These are phyloP conservation scores for Phocoena phocoena DNA, from an alignment of 2,113 vertebrate genomes.

Conservation along the genomic window DNA sequence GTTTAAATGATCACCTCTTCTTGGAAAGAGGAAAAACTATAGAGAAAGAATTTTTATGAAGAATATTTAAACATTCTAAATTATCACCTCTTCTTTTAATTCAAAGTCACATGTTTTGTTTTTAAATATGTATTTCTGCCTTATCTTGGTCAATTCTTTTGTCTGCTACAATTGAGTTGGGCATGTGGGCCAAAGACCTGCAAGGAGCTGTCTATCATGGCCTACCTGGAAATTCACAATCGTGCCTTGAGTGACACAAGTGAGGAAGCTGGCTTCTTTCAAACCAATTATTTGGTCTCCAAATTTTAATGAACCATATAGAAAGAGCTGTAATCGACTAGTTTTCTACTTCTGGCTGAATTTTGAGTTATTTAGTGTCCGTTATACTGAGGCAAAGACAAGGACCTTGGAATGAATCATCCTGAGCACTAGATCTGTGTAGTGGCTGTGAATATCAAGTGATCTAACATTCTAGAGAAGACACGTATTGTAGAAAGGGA, in stretches of 20 bases:
- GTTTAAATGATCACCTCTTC: background rate
- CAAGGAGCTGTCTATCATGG: background rate
- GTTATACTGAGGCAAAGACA: background rate
- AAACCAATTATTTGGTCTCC: background rate
- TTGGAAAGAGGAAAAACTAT: background rate
- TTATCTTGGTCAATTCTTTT: background rate
- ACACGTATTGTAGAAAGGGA: background rate
- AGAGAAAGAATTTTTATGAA: background rate
- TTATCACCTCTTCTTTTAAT: background rate
- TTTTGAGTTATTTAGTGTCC: background rate
- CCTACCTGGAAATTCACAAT: background rate
- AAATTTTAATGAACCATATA: background rate
- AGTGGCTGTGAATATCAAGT: background rate
- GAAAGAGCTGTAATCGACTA: background rate
- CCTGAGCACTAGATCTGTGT: background rate
- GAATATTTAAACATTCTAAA: background rate
- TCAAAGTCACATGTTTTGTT: background rate
- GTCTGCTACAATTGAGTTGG: background rate
- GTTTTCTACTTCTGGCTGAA: background rate
- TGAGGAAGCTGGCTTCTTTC: background rate
- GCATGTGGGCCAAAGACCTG: too few relatives aligned
- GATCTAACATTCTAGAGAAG: background rate
- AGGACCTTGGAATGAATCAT: background rate
- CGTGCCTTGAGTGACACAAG: background rate
- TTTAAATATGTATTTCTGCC: background rate